phyloP scores from a whole-genome alignment of 2,797 vertebrate species.

The Adrianichthys oophorus region DNA sequence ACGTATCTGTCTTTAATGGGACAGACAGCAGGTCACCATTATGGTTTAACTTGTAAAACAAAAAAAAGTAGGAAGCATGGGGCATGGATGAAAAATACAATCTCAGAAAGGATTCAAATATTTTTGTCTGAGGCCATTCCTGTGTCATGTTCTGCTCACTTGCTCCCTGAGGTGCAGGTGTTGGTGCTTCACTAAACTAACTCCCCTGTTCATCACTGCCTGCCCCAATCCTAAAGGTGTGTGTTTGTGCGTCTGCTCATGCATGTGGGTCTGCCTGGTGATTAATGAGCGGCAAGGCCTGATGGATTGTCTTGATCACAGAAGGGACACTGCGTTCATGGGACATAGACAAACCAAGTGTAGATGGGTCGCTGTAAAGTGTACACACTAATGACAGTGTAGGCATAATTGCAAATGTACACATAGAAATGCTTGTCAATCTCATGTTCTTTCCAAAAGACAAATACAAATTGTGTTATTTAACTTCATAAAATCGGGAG shows the following conservation, averaged over 20 bases:
- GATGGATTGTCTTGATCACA: constrained; percentile 88
- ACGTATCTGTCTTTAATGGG: no score
- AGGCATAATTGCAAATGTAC: constrained; percentile 12
- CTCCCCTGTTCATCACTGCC: constrained; percentile 74
- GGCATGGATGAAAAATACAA: no score
- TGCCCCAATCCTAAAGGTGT: constrained; percentile 51
- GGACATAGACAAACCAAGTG: constrained; percentile 81
- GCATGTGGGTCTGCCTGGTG: constrained; percentile 58
- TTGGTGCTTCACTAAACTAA: constrained; percentile 73
- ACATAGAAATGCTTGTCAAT: constrained; percentile 10
- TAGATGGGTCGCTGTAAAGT: constrained; percentile 40
- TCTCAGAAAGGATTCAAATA: no score
- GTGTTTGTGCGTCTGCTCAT: constrained; percentile 29
- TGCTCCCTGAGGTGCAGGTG: constrained; percentile 57
- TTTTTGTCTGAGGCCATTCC: constrained; percentile 19
- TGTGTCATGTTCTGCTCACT: constrained; percentile 10
- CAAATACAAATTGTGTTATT: constrained; percentile 7
- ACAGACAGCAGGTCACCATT: no score
- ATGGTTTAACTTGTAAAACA: no score
- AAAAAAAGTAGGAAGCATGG: no score
- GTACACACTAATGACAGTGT: not conserved
- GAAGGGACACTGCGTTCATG: constrained; percentile 86
- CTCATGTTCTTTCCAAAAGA: constrained; percentile 36
- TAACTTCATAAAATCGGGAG: not conserved
- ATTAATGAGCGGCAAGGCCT: constrained; percentile 79